Base-by-base conservation (phyloP, 2,888 invertebrate genomes). In the Noctuana brunneofusca region DNA sequence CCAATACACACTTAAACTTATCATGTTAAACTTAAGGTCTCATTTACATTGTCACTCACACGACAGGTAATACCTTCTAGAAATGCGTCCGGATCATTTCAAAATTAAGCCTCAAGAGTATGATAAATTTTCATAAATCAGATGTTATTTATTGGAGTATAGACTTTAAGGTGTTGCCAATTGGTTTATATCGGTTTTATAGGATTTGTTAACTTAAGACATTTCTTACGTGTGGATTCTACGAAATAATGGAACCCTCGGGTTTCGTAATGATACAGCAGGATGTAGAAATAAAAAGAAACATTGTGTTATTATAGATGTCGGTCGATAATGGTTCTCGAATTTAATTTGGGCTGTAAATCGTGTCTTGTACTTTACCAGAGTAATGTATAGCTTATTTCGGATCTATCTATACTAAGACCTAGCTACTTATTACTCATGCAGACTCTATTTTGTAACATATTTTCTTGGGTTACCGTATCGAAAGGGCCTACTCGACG, bases 71-170 rank as follows among this genome's bases (percentile, higher is more conserved):
- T 73, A 71, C 80, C 73, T 77, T 86, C 71, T 70, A 58, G 69
- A 71, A 76, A 73, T 72, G 63, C 66, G 67, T 62, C 53, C 66
- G 74, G 79, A 86, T 85, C 85, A 86, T 87, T 91, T 89, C 89
- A 89, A 90, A 91, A 90, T 91, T 89, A 90, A 89, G 86, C 86
- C 84, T 87, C 89, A 88, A 86, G 85, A 87, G 84, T 86, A 87
- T 87, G 88, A 89, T 90, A 90, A 86, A 88, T 88, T 90, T 88
- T 88, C 88, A 90, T 91, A 90, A 89, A 90, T 90, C 90, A 88
- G 82, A 76, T 73, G 79, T 87, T 86, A 89, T 90, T 90, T 89
- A 89, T 87, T 83, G 87, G 79, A 91, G 84, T 88, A 84, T 91
- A 76, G 84, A 90, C 90, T 91, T 83, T 89, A 90, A 86, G 83